Percentiles rank a stretch among this genome's conserved stretches.
Evolutionary conservation across 1,140 invertebrate genomes (phyloP).

Genomic region (Aphelenchoides besseyi): DNA sequence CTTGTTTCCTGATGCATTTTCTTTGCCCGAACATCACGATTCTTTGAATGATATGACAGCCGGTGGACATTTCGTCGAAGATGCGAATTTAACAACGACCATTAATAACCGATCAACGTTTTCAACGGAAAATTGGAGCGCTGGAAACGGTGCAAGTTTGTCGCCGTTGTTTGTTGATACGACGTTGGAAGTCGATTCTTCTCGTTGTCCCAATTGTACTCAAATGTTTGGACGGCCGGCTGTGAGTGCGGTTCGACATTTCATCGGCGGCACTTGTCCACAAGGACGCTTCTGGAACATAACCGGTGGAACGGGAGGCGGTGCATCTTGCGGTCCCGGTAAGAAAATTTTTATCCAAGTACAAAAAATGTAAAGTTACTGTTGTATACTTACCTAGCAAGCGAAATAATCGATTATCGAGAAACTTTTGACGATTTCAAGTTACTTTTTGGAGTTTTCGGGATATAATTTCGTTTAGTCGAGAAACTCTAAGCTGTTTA

Average conservation of each 20-base stretch:
- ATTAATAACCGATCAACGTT: not conserved
- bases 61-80: not conserved
- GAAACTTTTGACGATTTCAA: no score
- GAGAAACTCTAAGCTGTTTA: no score
- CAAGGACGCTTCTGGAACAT: slow-evolving; percentile 28
- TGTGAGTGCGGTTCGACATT: not conserved
- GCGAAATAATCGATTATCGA: no score
- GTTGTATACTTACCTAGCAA: no score
- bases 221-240: slow-evolving; percentile 9
- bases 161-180: not conserved
- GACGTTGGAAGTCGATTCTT: not conserved
- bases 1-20: slow-evolving; percentile 20
- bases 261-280: slow-evolving; percentile 34
- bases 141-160: not conserved
- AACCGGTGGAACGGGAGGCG: slow-evolving; percentile 35
- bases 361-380: no score
- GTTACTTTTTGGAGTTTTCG: no score
- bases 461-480: no score
- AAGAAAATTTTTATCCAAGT: not conserved
- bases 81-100: not conserved
- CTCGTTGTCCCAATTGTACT: slow-evolving; percentile 12
- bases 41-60: not conserved
- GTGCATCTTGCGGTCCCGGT: slow-evolving; percentile 41
- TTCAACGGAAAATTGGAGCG: not conserved
- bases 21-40: slow-evolving; percentile 9